Percentiles rank a stretch among this genome's conserved stretches.
Evolutionary conservation across 2,888 invertebrate species (phyloP).

Genomic region (Ennomos erosarius): DNA sequence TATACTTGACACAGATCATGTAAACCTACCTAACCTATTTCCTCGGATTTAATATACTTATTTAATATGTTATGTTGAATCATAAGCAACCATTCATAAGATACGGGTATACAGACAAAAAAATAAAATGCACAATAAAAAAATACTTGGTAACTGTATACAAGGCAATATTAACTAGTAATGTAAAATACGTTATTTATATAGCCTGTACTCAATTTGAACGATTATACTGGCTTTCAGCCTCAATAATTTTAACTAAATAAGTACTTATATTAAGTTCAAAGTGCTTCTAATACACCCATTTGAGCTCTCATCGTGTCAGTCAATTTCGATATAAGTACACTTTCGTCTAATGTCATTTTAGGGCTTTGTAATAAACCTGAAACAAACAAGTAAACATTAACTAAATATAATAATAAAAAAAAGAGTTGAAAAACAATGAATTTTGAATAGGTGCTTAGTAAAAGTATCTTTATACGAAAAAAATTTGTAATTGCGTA

Average conservation of each 20-base stretch:
- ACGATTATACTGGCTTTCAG: conserved; percentile 16
- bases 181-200: conserved; percentile 19
- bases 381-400: conserved; percentile 52
- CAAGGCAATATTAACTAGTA: conserved; percentile 8
- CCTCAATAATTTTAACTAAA: conserved; percentile 2
- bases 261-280: conserved; percentile 6
- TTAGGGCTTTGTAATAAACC: conserved; percentile 89
- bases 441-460: too few relatives aligned
- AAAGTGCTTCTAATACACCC: conserved; percentile 78
- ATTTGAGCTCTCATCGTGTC: conserved; percentile 90
- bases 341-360: conserved; percentile 88
- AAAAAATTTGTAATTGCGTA: too few relatives aligned
- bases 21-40: too few relatives aligned
- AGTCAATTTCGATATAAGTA: conserved; percentile 88
- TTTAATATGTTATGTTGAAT: too few relatives aligned
- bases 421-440: too few relatives aligned
- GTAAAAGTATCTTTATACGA: too few relatives aligned
- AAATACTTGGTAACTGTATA: conserved; percentile 19
- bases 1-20: too few relatives aligned
- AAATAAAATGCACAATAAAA: too few relatives aligned
- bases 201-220: conserved; percentile 18
- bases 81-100: too few relatives aligned
- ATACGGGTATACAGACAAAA: too few relatives aligned
- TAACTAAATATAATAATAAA: background rate
- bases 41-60: too few relatives aligned